Conservation (phyloP, 2,888 invertebrate species). For the Torymus auratus region DNA sequence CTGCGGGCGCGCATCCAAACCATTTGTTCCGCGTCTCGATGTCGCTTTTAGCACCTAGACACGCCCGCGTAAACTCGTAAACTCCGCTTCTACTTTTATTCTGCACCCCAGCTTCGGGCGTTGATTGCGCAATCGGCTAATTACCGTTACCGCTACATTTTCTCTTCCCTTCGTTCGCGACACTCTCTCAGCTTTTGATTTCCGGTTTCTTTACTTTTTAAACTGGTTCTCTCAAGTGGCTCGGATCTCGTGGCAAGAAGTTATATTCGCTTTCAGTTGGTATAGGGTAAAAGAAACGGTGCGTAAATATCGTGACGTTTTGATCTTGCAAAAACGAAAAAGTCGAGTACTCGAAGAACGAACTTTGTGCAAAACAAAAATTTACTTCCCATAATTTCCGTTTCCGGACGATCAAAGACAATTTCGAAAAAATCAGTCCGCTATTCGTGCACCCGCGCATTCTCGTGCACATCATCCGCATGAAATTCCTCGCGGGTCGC, state of each 20-base stretch:
- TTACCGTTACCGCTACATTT: neutral
- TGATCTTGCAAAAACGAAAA: no score
- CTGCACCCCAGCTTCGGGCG: no score
- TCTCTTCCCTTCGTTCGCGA: neutral
- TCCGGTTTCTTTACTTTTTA: neutral
- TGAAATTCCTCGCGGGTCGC: neutral
- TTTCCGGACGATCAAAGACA: no score
- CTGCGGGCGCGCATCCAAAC: constrained; percentile 12
- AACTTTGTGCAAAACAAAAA: no score
- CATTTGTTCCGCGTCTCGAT: neutral
- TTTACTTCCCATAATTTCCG: no score
- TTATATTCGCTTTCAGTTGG: no score
- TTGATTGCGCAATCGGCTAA: constrained; percentile 7
- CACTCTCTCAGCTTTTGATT: constrained; percentile 22
- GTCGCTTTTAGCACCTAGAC: constrained; percentile 7
- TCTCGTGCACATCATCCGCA: neutral
- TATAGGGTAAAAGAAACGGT: no score
- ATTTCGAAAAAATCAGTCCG: no score
- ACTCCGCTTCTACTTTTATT: no score
- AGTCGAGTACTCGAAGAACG: no score
- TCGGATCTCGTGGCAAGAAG: constrained; percentile 39
- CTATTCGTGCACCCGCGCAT: no score
- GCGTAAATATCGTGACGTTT: no score
- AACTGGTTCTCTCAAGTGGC: constrained; percentile 7
- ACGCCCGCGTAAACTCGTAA: neutral